phyloP scores from a whole-genome alignment of 1,140 invertebrate genomes.

The Orius laevigatus region DNA sequence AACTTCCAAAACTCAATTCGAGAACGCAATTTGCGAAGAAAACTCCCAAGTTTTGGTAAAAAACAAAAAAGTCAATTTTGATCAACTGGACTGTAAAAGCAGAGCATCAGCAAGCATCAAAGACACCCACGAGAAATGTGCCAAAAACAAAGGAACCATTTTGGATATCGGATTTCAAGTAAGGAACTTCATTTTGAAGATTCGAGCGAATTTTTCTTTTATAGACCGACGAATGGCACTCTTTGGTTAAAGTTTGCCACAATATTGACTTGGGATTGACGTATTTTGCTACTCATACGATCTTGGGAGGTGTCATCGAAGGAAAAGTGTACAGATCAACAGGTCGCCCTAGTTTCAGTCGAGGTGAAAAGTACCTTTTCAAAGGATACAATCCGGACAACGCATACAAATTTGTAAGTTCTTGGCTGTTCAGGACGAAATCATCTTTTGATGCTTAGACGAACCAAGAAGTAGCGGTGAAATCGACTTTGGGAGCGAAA shows the following conservation, averaged over 20 bases:
- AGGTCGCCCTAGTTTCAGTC: constrained; percentile 13
- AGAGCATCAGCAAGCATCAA: constrained; percentile 1
- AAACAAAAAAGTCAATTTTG: neutral
- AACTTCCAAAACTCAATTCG: neutral
- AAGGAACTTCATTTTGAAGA: neutral
- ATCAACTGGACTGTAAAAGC: constrained; percentile 8
- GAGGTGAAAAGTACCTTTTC: constrained; percentile 16
- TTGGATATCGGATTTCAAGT: constrained; percentile 15
- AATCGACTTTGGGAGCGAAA: constrained; percentile 5
- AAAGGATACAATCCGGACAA: constrained; percentile 17
- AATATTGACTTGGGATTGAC: constrained; percentile 6
- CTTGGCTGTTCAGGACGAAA: neutral
- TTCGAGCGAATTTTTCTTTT: neutral
- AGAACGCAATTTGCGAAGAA: neutral
- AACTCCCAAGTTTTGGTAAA: constrained; percentile 1
- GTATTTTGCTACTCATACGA: constrained; percentile 9
- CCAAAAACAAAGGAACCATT: constrained; percentile 1
- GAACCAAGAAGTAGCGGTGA: constrained; percentile 13
- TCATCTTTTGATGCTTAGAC: constrained; percentile 2
- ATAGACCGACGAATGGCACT: constrained; percentile 5
- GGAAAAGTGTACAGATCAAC: constrained; percentile 11
- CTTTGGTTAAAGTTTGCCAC: constrained; percentile 13
- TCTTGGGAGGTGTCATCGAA: constrained; percentile 9
- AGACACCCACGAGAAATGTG: constrained; percentile 10
- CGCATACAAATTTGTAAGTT: constrained; percentile 16